Evolutionary conservation across 1,140 invertebrate species (phyloP).

Genomic region (Drosophila lacertosa): DNA sequence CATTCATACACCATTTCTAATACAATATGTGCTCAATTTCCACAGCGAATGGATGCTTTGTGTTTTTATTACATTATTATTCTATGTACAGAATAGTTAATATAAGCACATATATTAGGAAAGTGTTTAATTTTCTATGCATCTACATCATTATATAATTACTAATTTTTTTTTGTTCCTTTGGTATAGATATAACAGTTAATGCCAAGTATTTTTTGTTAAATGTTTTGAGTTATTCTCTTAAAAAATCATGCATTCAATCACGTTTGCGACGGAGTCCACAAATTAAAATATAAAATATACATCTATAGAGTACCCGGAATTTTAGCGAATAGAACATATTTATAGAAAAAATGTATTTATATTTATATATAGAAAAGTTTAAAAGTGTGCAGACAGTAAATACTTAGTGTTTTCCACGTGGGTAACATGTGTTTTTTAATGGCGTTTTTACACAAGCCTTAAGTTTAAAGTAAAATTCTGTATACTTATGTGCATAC

Average conservation of each 20-base stretch:
- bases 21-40: conserved; percentile 18
- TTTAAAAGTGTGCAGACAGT: neutral
- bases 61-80: conserved; percentile 11
- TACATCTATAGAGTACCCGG: too few species aligned
- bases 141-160: neutral
- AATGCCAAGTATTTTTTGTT: neutral
- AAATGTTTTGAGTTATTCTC: conserved; percentile 29
- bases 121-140: conserved; percentile 14
- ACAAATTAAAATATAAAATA: too few species aligned
- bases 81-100: conserved; percentile 4
- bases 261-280: neutral
- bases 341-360: neutral
- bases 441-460: neutral
- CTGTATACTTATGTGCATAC: neutral
- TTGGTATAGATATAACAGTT: neutral
- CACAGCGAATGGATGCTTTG: conserved; percentile 5
- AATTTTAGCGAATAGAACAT: conserved; percentile 9
- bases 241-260: conserved; percentile 8
- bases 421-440: neutral
- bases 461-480: neutral
- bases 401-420: neutral
- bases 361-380: neutral
- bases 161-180: neutral
- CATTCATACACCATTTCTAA: conserved; percentile 17
- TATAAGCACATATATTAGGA: conserved; percentile 7